These are phyloP conservation scores for Marmota monax DNA, from an alignment of 2,113 vertebrate species.

Conservation along the genomic window DNA sequence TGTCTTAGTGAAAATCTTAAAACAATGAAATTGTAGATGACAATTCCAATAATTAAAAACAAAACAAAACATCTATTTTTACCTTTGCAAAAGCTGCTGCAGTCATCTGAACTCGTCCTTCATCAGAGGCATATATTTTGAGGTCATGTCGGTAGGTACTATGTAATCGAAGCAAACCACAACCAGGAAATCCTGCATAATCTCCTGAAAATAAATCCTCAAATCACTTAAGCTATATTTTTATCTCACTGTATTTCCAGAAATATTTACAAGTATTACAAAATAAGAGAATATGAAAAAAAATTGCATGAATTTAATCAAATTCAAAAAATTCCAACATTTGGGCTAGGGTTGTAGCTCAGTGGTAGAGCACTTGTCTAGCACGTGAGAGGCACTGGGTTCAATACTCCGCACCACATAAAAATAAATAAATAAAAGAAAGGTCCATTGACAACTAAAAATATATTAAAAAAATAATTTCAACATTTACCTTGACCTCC, in stretches of 20 bases:
- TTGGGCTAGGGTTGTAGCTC: no score
- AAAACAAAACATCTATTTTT: slow-evolving; percentile 31
- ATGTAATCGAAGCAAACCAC: slow-evolving; percentile 93
- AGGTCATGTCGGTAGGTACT: slow-evolving; percentile 95
- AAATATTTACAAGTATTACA: slow-evolving; percentile 45
- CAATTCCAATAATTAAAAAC: slow-evolving; percentile 23
- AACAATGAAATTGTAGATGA: neutral
- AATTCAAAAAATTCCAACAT: slow-evolving; percentile 33
- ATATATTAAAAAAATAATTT: no score
- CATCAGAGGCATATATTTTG: slow-evolving; percentile 95
- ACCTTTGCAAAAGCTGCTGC: slow-evolving; percentile 96
- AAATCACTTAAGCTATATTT: slow-evolving; percentile 81
- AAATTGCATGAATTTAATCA: neutral
- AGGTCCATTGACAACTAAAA: no score
- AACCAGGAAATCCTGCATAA: slow-evolving; percentile 95
- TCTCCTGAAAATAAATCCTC: slow-evolving; percentile 90
- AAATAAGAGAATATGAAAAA: slow-evolving; percentile 47
- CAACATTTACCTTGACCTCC: slow-evolving; percentile 93
- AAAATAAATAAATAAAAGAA: no score
- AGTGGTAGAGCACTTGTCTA: no score
- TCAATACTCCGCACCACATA: no score
- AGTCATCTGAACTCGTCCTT: slow-evolving; percentile 95
- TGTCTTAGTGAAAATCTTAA: slow-evolving; percentile 38
- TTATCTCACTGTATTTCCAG: slow-evolving; percentile 55
- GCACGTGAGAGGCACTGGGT: no score